These are phyloP conservation scores for Burhinus oedicnemus DNA, from an alignment of 2,113 vertebrate species.

Conservation along the genomic window DNA sequence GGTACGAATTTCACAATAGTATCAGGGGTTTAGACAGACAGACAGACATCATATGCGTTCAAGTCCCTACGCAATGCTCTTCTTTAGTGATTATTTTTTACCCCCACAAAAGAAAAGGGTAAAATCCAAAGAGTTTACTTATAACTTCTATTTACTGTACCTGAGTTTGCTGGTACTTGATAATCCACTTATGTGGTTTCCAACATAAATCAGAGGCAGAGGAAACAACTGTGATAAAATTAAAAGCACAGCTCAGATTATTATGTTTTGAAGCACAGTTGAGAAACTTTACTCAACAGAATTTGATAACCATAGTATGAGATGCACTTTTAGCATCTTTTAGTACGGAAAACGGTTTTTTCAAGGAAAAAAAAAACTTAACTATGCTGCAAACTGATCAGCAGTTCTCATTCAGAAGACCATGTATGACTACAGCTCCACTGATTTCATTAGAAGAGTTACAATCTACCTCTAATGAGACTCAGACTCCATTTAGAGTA, in stretches of 20 bases:
- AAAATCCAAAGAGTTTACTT: not conserved
- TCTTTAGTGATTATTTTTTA: not conserved
- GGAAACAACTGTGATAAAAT: slow-evolving; percentile 79
- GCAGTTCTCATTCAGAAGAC: not conserved
- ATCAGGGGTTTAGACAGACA: not conserved
- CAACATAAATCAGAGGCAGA: slow-evolving; percentile 81
- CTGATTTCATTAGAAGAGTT: not conserved
- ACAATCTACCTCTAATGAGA: not conserved
- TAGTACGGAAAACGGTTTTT: not conserved
- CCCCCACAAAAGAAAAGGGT: not conserved
- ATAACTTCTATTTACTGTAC: slow-evolving; percentile 57
- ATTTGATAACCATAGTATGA: not conserved
- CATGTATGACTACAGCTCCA: not conserved
- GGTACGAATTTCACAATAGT: not conserved
- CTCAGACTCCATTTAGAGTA: not conserved
- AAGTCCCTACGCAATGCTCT: not conserved
- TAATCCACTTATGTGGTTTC: slow-evolving; percentile 83
- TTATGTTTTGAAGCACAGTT: not conserved
- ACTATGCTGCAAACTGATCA: not conserved
- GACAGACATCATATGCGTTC: not conserved
- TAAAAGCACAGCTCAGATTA: slow-evolving; percentile 46
- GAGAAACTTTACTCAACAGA: not conserved
- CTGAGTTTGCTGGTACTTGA: slow-evolving; percentile 82
- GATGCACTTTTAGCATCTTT: not conserved
- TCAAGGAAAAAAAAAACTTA: not conserved